Base-by-base conservation (phyloP, 2,797 vertebrate genomes). In the Hapalemur alaotrensis region DNA sequence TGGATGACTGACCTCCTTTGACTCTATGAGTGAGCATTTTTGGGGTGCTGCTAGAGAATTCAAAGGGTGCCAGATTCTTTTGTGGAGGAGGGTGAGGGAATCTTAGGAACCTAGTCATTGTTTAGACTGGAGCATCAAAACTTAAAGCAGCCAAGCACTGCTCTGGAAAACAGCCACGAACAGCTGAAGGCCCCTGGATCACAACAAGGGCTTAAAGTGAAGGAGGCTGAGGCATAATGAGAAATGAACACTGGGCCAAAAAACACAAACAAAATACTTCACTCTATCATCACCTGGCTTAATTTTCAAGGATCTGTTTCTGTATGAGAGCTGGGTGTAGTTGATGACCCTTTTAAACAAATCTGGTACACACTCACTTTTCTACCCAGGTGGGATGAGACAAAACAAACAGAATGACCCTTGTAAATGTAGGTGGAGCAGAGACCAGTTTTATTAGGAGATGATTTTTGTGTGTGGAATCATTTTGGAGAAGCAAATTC, bases 1-100 rank as follows among this genome's bases (percentile, higher is more conserved):
- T 90, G 94, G 92, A 96, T 97, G 88, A 93, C 78, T 97, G 95
- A 28, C 28, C 46, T 87, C 41, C 30, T 28, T 65, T 46, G 48
- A 69, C 50, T 91, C 72, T 38, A 72, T 11, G 10, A 89, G n/a
- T 57, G 61, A 91, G 35, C 73, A 73, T 38, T 91, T 63, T 69
- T 63, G 52, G 43, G n/a, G 18, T 70, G 30, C 18, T 84, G 30
- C 65, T 75, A 75, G 57, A 89, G 50, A 93, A 92, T 32, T 93
- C 57, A 70, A 83, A 88, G 7, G 61, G 13, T 89, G 17, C 25
- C 63, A 89, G 57, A 70, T 46, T 92, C 46, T 89, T 82, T 54
- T 52, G 8, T 22, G 30, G 18, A 14, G 15, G 8, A 14, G 1
- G 9, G 22, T 72, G 20, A 57, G 41, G 32, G 52, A 25, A 87